Percentiles rank a stretch among this genome's conserved stretches.
phyloP scores from a whole-genome alignment of 1,140 invertebrate genomes.

The Procambarus clarkii region DNA sequence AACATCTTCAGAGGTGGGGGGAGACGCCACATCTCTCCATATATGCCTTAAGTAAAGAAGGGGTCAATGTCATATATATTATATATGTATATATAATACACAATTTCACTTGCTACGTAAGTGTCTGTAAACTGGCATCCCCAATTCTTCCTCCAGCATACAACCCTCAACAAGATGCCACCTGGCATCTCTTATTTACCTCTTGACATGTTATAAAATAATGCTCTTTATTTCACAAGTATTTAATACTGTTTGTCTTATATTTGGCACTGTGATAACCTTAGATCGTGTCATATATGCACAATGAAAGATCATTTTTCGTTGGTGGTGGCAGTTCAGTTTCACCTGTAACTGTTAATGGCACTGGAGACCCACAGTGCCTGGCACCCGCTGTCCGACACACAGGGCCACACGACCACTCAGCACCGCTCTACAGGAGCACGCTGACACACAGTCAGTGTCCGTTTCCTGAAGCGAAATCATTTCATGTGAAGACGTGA shows the following conservation, averaged over 20 bases:
- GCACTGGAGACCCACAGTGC: not conserved
- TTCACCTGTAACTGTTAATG: not conserved
- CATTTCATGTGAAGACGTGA: not conserved
- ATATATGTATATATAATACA: not conserved
- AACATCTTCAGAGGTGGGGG: not conserved
- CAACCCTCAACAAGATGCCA: too few relatives aligned
- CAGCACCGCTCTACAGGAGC: not conserved
- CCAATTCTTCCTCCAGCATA: too few relatives aligned
- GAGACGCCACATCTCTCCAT: not conserved
- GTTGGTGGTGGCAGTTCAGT: conserved; percentile 17
- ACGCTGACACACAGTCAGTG: not conserved
- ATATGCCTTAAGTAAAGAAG: conserved; percentile 4
- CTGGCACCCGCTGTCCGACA: not conserved
- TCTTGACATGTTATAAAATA: not conserved
- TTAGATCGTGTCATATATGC: not conserved
- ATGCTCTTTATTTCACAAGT: not conserved
- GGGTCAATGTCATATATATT: not conserved
- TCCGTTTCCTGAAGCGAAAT: not conserved
- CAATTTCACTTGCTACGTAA: not conserved
- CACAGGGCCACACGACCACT: not conserved
- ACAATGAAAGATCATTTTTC: conserved; percentile 8
- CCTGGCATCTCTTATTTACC: too few relatives aligned
- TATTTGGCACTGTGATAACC: conserved; percentile 30
- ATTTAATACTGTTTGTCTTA: conserved; percentile 46
- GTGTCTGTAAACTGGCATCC: not conserved